Conservation (phyloP, 2,888 invertebrate genomes). For the Gibbula magus region DNA sequence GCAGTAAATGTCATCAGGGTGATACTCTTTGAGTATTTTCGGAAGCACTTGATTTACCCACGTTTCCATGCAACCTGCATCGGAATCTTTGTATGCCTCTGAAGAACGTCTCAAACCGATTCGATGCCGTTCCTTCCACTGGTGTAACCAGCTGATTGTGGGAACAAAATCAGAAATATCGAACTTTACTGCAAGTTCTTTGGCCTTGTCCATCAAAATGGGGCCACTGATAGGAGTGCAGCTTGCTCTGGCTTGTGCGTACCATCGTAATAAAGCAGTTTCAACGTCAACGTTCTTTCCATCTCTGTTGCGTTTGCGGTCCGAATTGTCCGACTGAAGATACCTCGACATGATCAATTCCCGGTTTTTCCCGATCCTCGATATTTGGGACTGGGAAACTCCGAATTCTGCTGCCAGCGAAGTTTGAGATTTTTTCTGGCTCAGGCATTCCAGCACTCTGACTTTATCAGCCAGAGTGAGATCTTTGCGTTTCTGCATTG, state of each 20-base stretch:
- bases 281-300: slow-evolving; percentile 15
- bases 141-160: neutral
- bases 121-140: slow-evolving; percentile 5
- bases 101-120: neutral
- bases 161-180: neutral
- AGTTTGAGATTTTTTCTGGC: slow-evolving; percentile 17
- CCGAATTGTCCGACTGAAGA: neutral
- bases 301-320: slow-evolving; percentile 5
- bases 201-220: slow-evolving; percentile 18
- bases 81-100: neutral
- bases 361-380: neutral
- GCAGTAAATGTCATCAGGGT: slow-evolving; percentile 1
- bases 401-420: neutral
- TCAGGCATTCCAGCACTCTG: neutral
- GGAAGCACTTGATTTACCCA: slow-evolving; percentile 14
- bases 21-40: neutral
- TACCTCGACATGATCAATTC: neutral
- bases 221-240: neutral
- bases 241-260: neutral
- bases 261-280: neutral
- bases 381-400: slow-evolving; percentile 15
- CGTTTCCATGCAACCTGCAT: neutral
- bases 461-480: slow-evolving; percentile 13
- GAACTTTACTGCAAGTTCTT: neutral
- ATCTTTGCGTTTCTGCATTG: neutral